Percentiles rank a stretch among this genome's conserved stretches.
Evolutionary conservation across 37 sponge, comb jelly and placozoan genomes (phyloP).

Genomic region (Diacarnus erythraeanus): DNA sequence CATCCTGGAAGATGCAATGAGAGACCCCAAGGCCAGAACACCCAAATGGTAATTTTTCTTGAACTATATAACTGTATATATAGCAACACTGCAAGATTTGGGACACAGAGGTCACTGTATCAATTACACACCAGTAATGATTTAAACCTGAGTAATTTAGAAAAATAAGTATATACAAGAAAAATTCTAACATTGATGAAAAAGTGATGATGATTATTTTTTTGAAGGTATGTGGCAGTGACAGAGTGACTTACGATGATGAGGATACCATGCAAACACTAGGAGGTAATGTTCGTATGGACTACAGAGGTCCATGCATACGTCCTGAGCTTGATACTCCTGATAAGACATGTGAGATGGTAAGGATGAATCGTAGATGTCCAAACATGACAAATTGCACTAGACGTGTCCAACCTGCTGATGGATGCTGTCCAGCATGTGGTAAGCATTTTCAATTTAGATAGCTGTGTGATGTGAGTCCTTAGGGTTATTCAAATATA

Average conservation of each 20-base stretch:
- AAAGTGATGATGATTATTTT: not conserved
- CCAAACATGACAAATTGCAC: conserved; percentile 5
- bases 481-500: too few species aligned
- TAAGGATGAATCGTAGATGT: conserved; percentile 2
- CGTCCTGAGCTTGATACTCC: conserved; percentile 8
- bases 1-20: not conserved
- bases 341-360: not conserved
- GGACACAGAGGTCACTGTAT: too few species aligned
- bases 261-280: conserved; percentile 20
- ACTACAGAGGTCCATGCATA: conserved; percentile 24
- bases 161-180: not conserved
- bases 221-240: conserved; percentile 49
- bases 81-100: too few species aligned
- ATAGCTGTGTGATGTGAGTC: too few species aligned
- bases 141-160: too few species aligned
- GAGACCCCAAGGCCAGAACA: too few species aligned
- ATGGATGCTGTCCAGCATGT: conserved; percentile 61
- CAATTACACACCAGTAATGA: too few species aligned
- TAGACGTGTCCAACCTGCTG: conserved; percentile 7
- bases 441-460: too few species aligned
- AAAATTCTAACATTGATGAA: not conserved
- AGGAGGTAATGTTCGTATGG: conserved; percentile 19
- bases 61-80: too few species aligned
- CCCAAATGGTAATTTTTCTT: too few species aligned
- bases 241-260: conserved; percentile 37